Percentiles rank a stretch among this genome's conserved stretches.
These are phyloP conservation scores for Epirrita christyi DNA, from an alignment of 2,888 invertebrate genomes.

Conservation along the genomic window DNA sequence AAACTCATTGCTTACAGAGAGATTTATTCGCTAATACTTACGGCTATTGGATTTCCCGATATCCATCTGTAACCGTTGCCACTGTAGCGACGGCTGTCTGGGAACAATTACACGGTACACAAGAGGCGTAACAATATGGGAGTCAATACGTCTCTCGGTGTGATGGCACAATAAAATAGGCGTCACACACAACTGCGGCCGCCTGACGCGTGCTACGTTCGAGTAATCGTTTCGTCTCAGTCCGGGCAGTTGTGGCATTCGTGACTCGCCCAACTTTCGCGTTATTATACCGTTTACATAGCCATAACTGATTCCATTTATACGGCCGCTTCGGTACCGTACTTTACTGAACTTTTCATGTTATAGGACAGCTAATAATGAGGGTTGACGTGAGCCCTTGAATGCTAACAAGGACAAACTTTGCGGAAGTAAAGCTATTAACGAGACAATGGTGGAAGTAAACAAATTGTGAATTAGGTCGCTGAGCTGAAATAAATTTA, in stretches of 20 bases:
- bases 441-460: slow-evolving; percentile 47
- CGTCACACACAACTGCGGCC: slow-evolving; percentile 65
- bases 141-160: slow-evolving; percentile 53
- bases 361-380: slow-evolving; percentile 59
- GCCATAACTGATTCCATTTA: slow-evolving; percentile 65
- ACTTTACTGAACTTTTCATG: slow-evolving; percentile 61
- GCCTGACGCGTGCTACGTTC: slow-evolving; percentile 60
- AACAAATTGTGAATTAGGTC: slow-evolving; percentile 46
- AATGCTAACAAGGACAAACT: slow-evolving; percentile 55
- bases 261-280: slow-evolving; percentile 67
- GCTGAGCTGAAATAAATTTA: slow-evolving; percentile 42
- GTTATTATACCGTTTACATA: slow-evolving; percentile 68
- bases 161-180: slow-evolving; percentile 56
- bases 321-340: slow-evolving; percentile 50
- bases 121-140: slow-evolving; percentile 41
- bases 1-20: slow-evolving; percentile 39
- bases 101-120: slow-evolving; percentile 49
- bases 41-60: slow-evolving; percentile 40
- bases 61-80: slow-evolving; percentile 43
- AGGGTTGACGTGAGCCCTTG: slow-evolving; percentile 54
- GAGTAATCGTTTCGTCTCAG: slow-evolving; percentile 79
- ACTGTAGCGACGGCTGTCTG: slow-evolving; percentile 41
- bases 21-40: slow-evolving; percentile 46
- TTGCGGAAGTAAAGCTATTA: slow-evolving; percentile 51
- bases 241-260: slow-evolving; percentile 57